Base-by-base conservation (phyloP, 2,113 vertebrate species). In the Cygnus atratus region DNA sequence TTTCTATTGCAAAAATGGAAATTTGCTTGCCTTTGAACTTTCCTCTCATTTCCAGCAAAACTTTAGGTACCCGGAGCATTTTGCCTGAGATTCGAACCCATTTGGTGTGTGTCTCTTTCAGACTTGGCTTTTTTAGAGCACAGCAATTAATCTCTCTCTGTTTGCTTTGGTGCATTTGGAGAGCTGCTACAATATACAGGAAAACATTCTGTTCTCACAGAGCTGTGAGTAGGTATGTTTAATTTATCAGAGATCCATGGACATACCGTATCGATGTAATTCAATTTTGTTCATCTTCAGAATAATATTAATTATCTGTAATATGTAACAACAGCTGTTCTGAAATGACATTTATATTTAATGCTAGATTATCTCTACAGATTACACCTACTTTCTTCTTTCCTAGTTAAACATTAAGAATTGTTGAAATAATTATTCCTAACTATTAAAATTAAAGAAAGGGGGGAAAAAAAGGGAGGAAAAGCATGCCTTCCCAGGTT, bases 1-100 rank as follows among this genome's bases (percentile, higher is more conserved):
- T 94, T 78, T 54, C 54, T 31, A 6, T 26, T 81, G 72, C 54
- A 92, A 71, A 96, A 90, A 93, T 93, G 67, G 84, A 85, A 92
- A 75, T 73, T 63, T 46, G 9, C 71, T 87, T 91, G 63, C 46
- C 50, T 91, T 88, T 90, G 91, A 88, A 72, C 58, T 92, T 88
- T 75, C 37, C 21, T 91, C 50, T 67, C 0, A 1, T 71, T 92
- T 96, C 44, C 72, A 82, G 61, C 48, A 90, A 65, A 92, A 44
- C 19, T 39, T 75, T 19, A 57, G 57, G 16, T 88, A 68, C 37
- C 88, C 24, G 20, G 35, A 70, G 33, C 3, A 2, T 70, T 88
- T 87, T 19, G 8, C 17, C 71, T 43, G 7, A 39, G 17, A 67
- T 82, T 71, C 11, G 88, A 76, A 50, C 18, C 3, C 4, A 12